Percentiles rank a stretch among this genome's conserved stretches.
Conservation (phyloP, 2,113 vertebrate species). For the Trematocara unimaculatum region DNA sequence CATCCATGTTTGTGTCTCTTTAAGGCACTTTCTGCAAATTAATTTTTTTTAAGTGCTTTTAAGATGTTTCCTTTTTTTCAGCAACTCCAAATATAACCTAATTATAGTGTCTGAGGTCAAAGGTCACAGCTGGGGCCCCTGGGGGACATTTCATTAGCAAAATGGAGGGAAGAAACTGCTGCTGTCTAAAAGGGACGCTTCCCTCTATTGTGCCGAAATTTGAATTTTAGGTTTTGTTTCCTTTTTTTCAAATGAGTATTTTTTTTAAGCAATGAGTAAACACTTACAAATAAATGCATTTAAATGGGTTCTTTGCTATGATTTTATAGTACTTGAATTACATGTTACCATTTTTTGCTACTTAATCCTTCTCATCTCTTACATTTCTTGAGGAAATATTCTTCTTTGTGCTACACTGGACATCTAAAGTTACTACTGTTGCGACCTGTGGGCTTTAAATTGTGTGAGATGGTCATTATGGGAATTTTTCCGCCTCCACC, state of each 20-base stretch:
- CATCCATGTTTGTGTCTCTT: neutral
- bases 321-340: neutral
- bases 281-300: neutral
- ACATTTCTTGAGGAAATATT: neutral
- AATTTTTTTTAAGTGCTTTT: neutral
- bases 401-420: neutral
- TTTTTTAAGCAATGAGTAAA: neutral
- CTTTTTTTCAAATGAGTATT: neutral
- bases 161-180: slow-evolving; percentile 57
- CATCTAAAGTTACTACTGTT: neutral
- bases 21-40: neutral
- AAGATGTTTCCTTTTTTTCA: slow-evolving; percentile 2
- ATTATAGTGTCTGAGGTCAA: slow-evolving; percentile 56
- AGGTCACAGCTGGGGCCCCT: slow-evolving; percentile 65
- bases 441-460: neutral
- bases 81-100: slow-evolving; percentile 49
- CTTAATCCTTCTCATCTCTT: neutral
- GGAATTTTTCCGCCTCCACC: neutral
- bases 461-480: neutral
- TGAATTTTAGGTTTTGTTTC: neutral
- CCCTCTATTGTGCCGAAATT: neutral
- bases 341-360: neutral
- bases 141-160: slow-evolving; percentile 47
- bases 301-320: neutral
- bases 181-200: slow-evolving; percentile 27